A percentile compares a stretch with the other conserved stretches of the same genome.
These are phyloP conservation scores for Taeniopygia guttata DNA, from an alignment of 2,797 vertebrate genomes.

Conservation along the genomic window DNA sequence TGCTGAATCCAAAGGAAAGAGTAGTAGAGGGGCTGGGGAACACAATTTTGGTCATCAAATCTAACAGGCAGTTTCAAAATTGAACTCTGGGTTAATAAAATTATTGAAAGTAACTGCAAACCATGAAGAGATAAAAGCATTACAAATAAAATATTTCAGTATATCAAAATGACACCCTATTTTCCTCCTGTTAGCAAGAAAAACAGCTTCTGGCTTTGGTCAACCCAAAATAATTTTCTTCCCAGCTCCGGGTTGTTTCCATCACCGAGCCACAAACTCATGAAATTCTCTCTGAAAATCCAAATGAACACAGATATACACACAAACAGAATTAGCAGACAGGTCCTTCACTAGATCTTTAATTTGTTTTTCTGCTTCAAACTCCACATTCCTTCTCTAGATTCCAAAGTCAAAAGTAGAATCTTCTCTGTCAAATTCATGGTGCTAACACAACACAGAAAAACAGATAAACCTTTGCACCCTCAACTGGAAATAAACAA, in stretches of 20 bases:
- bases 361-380: neutral
- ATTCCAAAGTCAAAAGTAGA: neutral
- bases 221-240: neutral
- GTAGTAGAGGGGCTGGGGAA: neutral
- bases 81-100: neutral
- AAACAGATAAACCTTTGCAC: neutral
- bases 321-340: neutral
- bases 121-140: neutral
- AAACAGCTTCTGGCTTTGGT: neutral
- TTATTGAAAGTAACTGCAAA: neutral
- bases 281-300: neutral
- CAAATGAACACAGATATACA: neutral
- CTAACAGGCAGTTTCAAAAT: neutral
- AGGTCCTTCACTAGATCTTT: neutral
- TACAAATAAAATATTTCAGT: neutral
- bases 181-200: neutral
- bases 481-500: neutral
- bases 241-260: neutral
- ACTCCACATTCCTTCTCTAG: neutral
- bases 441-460: neutral
- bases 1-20: neutral
- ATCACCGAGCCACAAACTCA: neutral
- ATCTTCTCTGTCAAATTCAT: neutral
- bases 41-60: neutral
- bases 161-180: fast-evolving